Evolutionary conservation across 2,888 invertebrate genomes (phyloP).

Genomic region (Drosophila testacea): DNA sequence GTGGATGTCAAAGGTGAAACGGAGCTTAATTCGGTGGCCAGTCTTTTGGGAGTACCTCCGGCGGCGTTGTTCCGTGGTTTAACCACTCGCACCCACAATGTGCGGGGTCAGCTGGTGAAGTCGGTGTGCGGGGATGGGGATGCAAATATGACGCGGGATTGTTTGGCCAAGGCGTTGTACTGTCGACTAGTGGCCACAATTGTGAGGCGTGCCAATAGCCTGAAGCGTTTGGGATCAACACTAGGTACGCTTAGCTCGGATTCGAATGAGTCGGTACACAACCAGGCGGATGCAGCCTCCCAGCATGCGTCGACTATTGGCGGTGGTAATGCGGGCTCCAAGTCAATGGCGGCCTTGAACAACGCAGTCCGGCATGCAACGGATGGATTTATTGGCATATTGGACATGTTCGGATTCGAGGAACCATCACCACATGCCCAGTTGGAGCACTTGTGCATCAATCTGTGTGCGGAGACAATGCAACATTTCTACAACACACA

Average conservation of each 20-base stretch:
- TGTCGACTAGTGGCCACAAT: conserved; percentile 97
- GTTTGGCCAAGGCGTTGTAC: conserved; percentile 95
- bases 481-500: conserved; percentile 99
- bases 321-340: conserved; percentile 90
- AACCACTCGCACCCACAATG: conserved; percentile 92
- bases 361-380: conserved; percentile 97
- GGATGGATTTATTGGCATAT: conserved; percentile 97
- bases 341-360: conserved; percentile 96
- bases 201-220: conserved; percentile 95
- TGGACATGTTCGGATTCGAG: conserved; percentile 99
- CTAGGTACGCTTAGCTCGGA: conserved; percentile 95
- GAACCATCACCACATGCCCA: conserved; percentile 94
- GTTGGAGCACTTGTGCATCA: conserved; percentile 96
- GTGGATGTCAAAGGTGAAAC: conserved; percentile 92
- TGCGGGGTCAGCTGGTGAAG: conserved; percentile 91
- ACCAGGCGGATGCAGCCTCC: conserved; percentile 93
- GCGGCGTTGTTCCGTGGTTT: conserved; percentile 89
- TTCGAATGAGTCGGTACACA: conserved; percentile 94
- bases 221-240: conserved; percentile 93
- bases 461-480: conserved; percentile 98
- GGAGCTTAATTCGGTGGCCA: conserved; percentile 94
- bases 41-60: conserved; percentile 89
- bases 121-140: conserved; percentile 93
- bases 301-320: conserved; percentile 94
- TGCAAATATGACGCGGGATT: conserved; percentile 95